Evolutionary conservation across 1,140 invertebrate genomes (phyloP), one percentile per base, ranked within the genome.

Genomic region (Drosophila chauvacae): DNA sequence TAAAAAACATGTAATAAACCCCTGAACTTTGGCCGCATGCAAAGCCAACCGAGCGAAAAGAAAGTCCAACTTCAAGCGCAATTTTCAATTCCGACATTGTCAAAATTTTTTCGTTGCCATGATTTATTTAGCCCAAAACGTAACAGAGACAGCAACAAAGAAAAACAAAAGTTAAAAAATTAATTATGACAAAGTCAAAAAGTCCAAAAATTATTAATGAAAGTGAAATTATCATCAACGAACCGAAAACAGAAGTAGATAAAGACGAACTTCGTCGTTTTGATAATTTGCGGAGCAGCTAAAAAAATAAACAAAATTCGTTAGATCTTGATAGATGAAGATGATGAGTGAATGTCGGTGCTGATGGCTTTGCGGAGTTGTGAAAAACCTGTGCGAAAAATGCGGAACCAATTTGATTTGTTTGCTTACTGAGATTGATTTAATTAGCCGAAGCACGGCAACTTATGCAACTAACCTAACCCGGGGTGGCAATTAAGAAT

Each of bases 121-220:
- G 79, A 86, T 86, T 86, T 86, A 86, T 79, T 82, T 82, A 66
- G 35, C 64, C n/a, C 47, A 61, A 48, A 48, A 39, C 47, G 9
- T 37, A 71, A 63, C 58, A 63, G 47, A 64, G 26, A 47, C 59
- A 51, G 33, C 26, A 37, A 37, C 11, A 28, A 28, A 4, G 26
- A 35, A 42, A 66, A 66, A 4, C 53, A 48, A 65, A 56, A 63
- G 57, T 33, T 59, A 10, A 55, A 62, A 87, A 87, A 79, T 82
- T 87, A 82, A 86, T 86, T 86, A 82, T 58, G 56, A 53, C 73
- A 85, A 60, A 73, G 62, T 73, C 48, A 71, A 71, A 85, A 69
- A 68, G 51, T 65, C 59, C 50, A 60, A 63, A 65, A 44, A 57
- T 75, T 80, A 72, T 82, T 82, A 79, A 86, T 72, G 83, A 86